Conservation (phyloP, 1,140 invertebrate genomes). For the Galendromus occidentalis region DNA sequence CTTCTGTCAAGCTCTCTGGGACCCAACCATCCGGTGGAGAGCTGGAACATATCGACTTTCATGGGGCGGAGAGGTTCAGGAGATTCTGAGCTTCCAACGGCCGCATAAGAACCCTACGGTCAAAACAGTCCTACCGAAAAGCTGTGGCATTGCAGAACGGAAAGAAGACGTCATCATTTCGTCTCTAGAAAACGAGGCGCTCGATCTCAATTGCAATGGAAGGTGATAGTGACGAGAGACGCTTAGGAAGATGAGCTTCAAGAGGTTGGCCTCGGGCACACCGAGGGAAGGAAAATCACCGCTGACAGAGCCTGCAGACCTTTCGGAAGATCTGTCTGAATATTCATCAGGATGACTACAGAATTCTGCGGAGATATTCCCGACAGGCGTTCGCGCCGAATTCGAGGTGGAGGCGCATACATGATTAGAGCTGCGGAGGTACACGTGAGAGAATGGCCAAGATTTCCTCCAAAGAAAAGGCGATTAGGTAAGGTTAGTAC, state of each 20-base stretch:
- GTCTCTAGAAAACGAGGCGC: not conserved
- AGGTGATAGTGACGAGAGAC: not conserved
- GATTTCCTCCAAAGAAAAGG: conserved; percentile 4
- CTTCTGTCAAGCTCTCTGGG: conserved; percentile 54
- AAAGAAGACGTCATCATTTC: not conserved
- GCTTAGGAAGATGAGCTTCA: not conserved
- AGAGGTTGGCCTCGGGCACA: not conserved
- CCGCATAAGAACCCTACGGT: not conserved
- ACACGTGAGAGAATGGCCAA: not conserved
- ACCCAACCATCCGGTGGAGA: conserved; percentile 75
- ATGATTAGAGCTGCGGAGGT: not conserved
- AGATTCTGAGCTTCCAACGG: conserved; percentile 16
- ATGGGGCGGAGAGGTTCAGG: conserved; percentile 57
- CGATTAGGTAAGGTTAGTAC: not conserved
- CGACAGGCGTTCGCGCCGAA: not conserved
- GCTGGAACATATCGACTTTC: conserved; percentile 63
- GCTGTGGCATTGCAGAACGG: not conserved
- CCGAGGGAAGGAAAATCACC: not conserved
- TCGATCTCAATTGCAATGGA: conserved; percentile 4
- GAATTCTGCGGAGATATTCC: not conserved
- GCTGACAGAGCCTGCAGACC: not conserved
- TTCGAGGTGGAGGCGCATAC: not conserved
- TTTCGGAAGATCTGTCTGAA: not conserved
- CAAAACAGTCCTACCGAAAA: not conserved
- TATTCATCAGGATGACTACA: not conserved